Conservation (phyloP, 2,888 invertebrate species). For the Pharmacophagus antenor region DNA sequence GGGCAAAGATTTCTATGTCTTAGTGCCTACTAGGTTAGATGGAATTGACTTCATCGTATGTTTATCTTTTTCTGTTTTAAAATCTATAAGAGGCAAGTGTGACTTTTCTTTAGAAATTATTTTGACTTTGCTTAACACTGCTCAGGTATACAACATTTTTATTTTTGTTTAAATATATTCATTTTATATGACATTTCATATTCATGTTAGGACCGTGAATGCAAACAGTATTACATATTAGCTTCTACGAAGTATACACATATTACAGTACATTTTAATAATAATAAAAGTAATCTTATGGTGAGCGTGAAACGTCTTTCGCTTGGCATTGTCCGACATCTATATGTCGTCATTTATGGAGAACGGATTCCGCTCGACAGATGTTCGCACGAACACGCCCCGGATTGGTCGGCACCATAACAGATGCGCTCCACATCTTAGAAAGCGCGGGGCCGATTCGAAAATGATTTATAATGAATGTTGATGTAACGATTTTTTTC, state of each 20-base stretch:
- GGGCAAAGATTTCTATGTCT: too few species aligned
- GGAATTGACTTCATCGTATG: too few species aligned
- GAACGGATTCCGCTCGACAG: constrained; percentile 51
- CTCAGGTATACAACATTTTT: too few species aligned
- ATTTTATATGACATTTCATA: neutral
- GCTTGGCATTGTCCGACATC: constrained; percentile 13
- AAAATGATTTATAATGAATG: constrained; percentile 46
- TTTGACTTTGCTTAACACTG: too few species aligned
- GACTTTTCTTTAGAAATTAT: too few species aligned
- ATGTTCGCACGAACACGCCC: constrained; percentile 60
- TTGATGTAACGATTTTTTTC: constrained; percentile 39
- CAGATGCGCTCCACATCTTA: constrained; percentile 57
- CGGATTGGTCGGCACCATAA: constrained; percentile 60
- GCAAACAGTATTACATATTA: neutral
- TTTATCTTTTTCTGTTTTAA: too few species aligned
- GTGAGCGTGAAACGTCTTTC: neutral
- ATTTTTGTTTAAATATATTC: neutral
- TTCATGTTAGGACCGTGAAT: neutral
- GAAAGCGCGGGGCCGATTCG: constrained; percentile 39
- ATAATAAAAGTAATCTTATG: neutral
- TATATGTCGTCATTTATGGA: constrained; percentile 5
- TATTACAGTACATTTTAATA: too few species aligned
- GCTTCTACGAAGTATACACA: too few species aligned
- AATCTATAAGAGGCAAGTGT: too few species aligned
- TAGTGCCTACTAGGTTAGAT: too few species aligned